Evolutionary conservation across 2,113 vertebrate genomes (phyloP).

Genomic region (Chascanopsetta lugubris): DNA sequence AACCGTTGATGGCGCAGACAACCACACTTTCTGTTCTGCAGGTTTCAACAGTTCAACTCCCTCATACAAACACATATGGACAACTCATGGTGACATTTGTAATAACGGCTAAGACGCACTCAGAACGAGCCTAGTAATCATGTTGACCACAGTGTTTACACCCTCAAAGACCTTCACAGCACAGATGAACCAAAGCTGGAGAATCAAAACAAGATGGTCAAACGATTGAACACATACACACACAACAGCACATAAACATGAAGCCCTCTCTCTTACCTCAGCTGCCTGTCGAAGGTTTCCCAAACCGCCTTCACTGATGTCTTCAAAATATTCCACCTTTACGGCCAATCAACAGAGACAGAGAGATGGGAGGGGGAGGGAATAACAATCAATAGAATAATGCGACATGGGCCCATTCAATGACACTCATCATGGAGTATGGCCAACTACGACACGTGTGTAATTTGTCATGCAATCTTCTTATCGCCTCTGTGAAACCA

Average conservation of each 20-base stretch:
- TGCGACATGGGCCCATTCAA: constrained; percentile 73
- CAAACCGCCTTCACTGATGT: constrained; percentile 60
- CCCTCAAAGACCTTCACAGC: neutral
- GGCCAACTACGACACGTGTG: constrained; percentile 14
- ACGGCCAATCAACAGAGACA: constrained; percentile 44
- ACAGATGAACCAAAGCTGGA: constrained; percentile 24
- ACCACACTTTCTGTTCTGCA: neutral
- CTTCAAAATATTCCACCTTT: constrained; percentile 80
- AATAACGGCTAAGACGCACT: neutral
- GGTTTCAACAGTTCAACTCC: neutral
- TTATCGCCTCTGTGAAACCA: constrained; percentile 9
- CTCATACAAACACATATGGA: constrained; percentile 14
- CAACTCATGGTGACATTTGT: neutral
- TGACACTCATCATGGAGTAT: constrained; percentile 44
- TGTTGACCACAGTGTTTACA: constrained; percentile 1
- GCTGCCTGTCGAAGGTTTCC: constrained; percentile 67
- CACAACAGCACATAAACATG: constrained; percentile 31
- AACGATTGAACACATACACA: constrained; percentile 14
- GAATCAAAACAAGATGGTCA: constrained; percentile 15
- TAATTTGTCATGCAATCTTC: neutral
- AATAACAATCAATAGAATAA: constrained; percentile 79
- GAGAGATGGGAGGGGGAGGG: constrained; percentile 53
- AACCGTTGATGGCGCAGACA: neutral
- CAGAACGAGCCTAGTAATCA: neutral
- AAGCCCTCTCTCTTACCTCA: constrained; percentile 75